phyloP scores from a whole-genome alignment of 2,113 vertebrate species.

The Chamaetylas fuelleborni region DNA sequence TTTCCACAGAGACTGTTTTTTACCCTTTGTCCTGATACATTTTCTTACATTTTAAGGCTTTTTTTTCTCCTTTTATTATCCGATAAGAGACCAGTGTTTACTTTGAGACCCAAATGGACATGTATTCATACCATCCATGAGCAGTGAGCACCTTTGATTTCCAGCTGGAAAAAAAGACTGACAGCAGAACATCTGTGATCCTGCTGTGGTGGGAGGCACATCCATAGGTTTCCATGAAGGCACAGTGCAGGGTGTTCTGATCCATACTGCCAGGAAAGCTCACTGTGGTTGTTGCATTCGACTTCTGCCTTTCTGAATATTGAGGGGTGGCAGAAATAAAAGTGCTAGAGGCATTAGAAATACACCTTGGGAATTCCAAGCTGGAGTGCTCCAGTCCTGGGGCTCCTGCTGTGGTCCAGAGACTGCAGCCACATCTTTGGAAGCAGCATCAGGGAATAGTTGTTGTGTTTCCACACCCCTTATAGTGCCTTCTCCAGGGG shows the following conservation, averaged over 20 bases:
- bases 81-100: not conserved
- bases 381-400: not conserved
- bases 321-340: not conserved
- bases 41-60: not conserved
- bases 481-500: not conserved
- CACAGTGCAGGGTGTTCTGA: not conserved
- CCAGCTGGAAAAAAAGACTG: not conserved
- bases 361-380: not conserved
- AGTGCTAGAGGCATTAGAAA: not conserved
- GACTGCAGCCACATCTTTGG: rapidly evolving
- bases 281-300: not conserved
- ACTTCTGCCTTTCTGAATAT: not conserved
- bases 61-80: not conserved
- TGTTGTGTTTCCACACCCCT: not conserved
- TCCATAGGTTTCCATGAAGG: not conserved
- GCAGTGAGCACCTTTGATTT: not conserved
- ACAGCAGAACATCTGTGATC: not conserved
- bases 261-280: not conserved
- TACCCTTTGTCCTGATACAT: not conserved
- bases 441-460: rapidly evolving
- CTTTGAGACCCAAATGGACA: not conserved
- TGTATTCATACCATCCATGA: not conserved
- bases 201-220: not conserved
- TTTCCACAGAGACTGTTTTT: not conserved
- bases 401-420: rapidly evolving